Base-by-base conservation (phyloP, 2,797 vertebrate species). In the Crax fasciolata region DNA sequence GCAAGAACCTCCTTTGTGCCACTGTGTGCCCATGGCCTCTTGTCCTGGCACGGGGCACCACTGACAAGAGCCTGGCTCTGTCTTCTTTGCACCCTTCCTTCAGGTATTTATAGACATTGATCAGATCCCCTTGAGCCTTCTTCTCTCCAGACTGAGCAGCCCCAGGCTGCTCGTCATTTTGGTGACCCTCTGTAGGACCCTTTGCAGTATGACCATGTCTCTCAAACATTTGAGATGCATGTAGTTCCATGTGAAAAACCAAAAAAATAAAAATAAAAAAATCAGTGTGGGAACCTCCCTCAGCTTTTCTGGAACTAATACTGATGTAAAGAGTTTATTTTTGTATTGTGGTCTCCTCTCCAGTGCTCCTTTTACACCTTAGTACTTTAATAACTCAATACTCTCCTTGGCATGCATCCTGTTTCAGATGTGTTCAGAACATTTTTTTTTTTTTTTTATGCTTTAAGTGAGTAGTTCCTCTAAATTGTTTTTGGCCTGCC, bases 401-500 rank as follows among this genome's bases (percentile, higher is more conserved):
- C 10, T 80, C 24, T 58, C 11, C 13, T 89, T 91, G 89, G 87
- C 84, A 83, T 41, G 11, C 13, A 0, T 67, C 49, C 81, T 85
- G 44, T 15, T 83, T 89, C 81, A 71, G 61, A 61, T 85, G 30
- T 30, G 20, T 77, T 85, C 72, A 92, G 87, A 92, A 87, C 43
- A 85, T 57, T 89, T 87, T 70, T 80, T 92, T 94, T 89, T 87
- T 28, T 35, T 35, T 35, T 35, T 1, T 54, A 57, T 92, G 68
- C 57, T 38, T 89, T 82, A 87, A 89, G 38, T 72, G 67, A 93
- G 49, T 20, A 71, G 54, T 68, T 91, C 28, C 28, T 91, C 61
- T 92, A 84, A 89, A 87, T 89, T 80, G 61, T 49, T 91, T 95
- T 92, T 96, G 75, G 65, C 65, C 61, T 87, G 44, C 32, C n/a